Percentiles rank a stretch among this genome's conserved stretches.
phyloP scores from a whole-genome alignment of 2,888 invertebrate genomes.

The Drosophila diplacantha region DNA sequence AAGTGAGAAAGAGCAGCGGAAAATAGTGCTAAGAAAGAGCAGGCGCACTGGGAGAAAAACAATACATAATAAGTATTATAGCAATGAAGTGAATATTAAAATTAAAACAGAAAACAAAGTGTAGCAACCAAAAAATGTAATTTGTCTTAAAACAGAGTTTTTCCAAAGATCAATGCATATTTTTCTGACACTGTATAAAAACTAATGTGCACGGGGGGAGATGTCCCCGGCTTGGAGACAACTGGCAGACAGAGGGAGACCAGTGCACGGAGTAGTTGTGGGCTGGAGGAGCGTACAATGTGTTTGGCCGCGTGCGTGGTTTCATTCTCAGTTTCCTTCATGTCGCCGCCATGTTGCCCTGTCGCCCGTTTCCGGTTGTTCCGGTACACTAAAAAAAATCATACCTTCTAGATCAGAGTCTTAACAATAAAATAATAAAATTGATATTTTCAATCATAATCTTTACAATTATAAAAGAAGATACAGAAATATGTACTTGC shows the following conservation, averaged over 20 bases:
- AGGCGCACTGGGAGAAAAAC: not conserved
- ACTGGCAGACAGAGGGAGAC: slow-evolving; percentile 27
- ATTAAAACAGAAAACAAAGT: no score
- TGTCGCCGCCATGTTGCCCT: not conserved
- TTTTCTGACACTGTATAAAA: not conserved
- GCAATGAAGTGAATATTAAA: no score
- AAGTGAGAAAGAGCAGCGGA: slow-evolving; percentile 10
- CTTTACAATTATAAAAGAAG: no score
- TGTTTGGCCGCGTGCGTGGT: slow-evolving; percentile 39
- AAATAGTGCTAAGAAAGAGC: not conserved
- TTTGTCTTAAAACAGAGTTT: not conserved
- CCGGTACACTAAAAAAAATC: not conserved
- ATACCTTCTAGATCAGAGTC: not conserved
- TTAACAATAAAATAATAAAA: not conserved
- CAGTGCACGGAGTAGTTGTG: slow-evolving; percentile 15
- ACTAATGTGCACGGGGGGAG: not conserved
- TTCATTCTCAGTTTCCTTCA: slow-evolving; percentile 26
- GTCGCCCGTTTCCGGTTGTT: slow-evolving; percentile 2
- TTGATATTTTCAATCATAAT: no score
- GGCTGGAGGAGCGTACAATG: slow-evolving; percentile 17
- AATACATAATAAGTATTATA: no score
- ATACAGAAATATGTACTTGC: no score
- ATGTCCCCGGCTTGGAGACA: slow-evolving; percentile 6
- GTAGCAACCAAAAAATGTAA: not conserved
- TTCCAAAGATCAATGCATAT: not conserved